Evolutionary conservation across 2,113 vertebrate genomes (phyloP), one percentile per base, ranked within the genome.

Genomic region (Actenoides lindsayi): DNA sequence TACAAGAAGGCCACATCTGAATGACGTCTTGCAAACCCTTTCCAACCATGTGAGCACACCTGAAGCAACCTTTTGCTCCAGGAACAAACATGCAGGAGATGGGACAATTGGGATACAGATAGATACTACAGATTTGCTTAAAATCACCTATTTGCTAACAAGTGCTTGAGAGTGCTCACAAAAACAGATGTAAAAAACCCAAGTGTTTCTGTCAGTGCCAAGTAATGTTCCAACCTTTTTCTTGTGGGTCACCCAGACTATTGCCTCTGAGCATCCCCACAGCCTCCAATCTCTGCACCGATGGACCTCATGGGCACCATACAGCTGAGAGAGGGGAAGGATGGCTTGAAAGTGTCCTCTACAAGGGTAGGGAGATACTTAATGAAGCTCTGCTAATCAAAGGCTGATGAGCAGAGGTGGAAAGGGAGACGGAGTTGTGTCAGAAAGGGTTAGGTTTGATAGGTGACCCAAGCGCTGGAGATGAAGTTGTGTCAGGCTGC

Each of bases 391-490:
- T 83, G 50, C 31, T 91, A 6, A 53, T 39, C 37, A 35, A 77
- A 88, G 67, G 16, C 27, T 85, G 48, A 48, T 27, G 42, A 79
- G 18, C 37, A 85, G 67, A 86, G 11, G 24, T 69, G 31, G 9
- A 80, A 90, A 80, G 17, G 4, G 14, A 27, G 20, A 16, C 1
- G 0, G 2, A 71, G 35, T 15, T 0, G 0, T 69, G 31, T 48
- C 42, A 69, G 65, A 76, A 77, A 71, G 53, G 39, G 57, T 31
- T 37, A 10, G 10, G 21, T 57, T 46, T 35, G 35, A 17, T 9
- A 12, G 41, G 62, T 48, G 39, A 76, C 39, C 48, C 48, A 46
- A 19, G 28, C 11, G 10, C 53, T 2, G 1, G 41, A 64, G 41
- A 28, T 33, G 39, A 90, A 73, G 57, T 31, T 59, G 8, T 48